Percentiles rank a stretch among this genome's conserved stretches.
phyloP scores from a whole-genome alignment of 2,888 invertebrate genomes.

The Eupeodes latifasciatus region DNA sequence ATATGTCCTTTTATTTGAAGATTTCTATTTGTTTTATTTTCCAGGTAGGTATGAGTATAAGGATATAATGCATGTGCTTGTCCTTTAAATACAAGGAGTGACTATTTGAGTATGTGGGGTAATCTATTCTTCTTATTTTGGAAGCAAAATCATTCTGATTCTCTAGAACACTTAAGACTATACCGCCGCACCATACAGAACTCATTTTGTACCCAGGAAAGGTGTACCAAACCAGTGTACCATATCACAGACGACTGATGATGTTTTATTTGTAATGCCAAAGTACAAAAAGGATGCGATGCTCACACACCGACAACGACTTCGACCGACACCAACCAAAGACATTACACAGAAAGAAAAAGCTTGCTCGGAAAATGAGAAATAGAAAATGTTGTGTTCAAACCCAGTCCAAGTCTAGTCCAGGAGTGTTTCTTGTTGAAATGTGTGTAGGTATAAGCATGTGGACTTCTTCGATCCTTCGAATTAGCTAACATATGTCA shows the following conservation, averaged over 20 bases:
- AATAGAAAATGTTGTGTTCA: slow-evolving; percentile 39
- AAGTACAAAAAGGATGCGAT: slow-evolving; percentile 54
- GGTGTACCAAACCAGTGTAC: slow-evolving; percentile 38
- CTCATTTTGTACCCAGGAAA: slow-evolving; percentile 38
- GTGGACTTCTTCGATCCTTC: slow-evolving; percentile 68
- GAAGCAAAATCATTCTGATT: slow-evolving; percentile 39
- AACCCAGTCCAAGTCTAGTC: not conserved
- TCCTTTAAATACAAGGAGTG: not conserved
- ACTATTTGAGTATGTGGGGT: slow-evolving; percentile 17
- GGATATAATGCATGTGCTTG: not conserved
- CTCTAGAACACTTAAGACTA: slow-evolving; percentile 43
- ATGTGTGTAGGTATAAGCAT: slow-evolving; percentile 19
- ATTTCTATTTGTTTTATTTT: slow-evolving; percentile 71
- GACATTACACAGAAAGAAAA: slow-evolving; percentile 48
- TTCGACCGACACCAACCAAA: not conserved
- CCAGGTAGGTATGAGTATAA: not conserved
- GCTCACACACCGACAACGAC: not conserved
- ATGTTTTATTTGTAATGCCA: slow-evolving; percentile 69
- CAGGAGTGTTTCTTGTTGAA: not conserved
- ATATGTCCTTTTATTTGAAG: slow-evolving; percentile 62
- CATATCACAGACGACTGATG: slow-evolving; percentile 55
- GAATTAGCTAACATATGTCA: slow-evolving; percentile 77
- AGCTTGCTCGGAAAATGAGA: slow-evolving; percentile 35
- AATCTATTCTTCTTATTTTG: slow-evolving; percentile 65
- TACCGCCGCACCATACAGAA: slow-evolving; percentile 29